Percentiles rank a stretch among this genome's conserved stretches.
phyloP scores from a whole-genome alignment of 2,113 vertebrate genomes.

The Strix uralensis region DNA sequence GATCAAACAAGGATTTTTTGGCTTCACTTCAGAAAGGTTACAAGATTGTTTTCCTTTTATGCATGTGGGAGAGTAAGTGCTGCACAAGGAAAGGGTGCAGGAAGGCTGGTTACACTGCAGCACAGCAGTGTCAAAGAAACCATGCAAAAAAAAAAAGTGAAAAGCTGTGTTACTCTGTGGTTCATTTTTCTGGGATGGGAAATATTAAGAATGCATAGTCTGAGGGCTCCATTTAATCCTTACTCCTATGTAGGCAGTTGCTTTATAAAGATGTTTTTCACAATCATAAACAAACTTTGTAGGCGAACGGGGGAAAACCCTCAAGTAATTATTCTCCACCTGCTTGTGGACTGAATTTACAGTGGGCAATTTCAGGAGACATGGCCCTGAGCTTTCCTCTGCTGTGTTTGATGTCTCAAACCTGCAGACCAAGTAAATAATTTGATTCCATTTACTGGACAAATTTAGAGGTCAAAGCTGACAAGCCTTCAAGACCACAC shows the following conservation, averaged over 20 bases:
- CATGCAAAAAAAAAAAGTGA: not conserved
- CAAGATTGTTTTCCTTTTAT: not conserved
- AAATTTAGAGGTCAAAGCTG: conserved; percentile 57
- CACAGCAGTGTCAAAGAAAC: not conserved
- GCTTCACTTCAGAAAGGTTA: not conserved
- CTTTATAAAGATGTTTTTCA: not conserved
- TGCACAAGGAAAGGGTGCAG: not conserved
- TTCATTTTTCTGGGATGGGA: not conserved
- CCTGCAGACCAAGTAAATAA: conserved; percentile 22
- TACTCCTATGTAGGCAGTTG: not conserved
- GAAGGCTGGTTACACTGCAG: not conserved
- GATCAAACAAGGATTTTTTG: not conserved
- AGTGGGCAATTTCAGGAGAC: not conserved
- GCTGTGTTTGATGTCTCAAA: not conserved
- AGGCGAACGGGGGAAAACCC: not conserved
- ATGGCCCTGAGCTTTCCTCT: conserved; percentile 4
- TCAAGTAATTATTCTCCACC: not conserved
- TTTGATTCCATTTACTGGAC: conserved; percentile 20
- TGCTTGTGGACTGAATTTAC: not conserved
- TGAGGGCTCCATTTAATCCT: not conserved
- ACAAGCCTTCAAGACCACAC: conserved; percentile 52
- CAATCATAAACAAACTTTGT: not conserved
- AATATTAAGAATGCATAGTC: not conserved
- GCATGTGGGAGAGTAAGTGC: not conserved
- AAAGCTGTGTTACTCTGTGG: fast-evolving